Evolutionary conservation across 1,140 invertebrate genomes (phyloP), one percentile per base, ranked within the genome.

Genomic region (Drosophila insularis): DNA sequence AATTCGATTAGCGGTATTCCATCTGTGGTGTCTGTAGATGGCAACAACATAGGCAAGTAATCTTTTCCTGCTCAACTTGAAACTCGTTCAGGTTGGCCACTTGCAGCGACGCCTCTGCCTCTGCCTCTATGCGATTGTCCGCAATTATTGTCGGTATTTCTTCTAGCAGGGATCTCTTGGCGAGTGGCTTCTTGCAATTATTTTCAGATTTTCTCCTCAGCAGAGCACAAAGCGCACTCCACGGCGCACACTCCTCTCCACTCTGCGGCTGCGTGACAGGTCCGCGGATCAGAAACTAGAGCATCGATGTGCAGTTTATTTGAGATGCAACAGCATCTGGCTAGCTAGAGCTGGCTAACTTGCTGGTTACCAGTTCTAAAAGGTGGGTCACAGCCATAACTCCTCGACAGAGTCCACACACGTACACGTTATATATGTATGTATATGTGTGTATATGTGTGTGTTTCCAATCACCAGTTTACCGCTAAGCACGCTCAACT

Each of bases 341-440:
- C 63, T 11, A 5, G 13, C 32, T 37, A 13, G 21, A 19, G 35
- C n/a, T 60, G n/a, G 17, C 32, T 69, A 60, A 58, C 55, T 43
- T 31, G 46, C 55, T 74, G n/a, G 78, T 71, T 80, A 72, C 77
- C 84, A 87, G 32, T 80, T 80, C 74, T 69, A 59, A 89, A 89
- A 89, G 84, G 73, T 84, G 80, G 84, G 84, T 89, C 85, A 89
- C 71, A 74, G 84, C 84, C 84, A 89, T 89, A 89, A 89, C 77
- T 89, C 70, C 73, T 71, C 56, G 71, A 58, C 79, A 17, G 43
- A 17, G 43, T 46, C 43, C 17, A 19, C 43, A 46, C 43, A 10
- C 7, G 2, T 46, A 46, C 54, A 65, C 39, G 68, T 58, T 31
- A 5, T 13, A 71, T 59, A n/a, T 32, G 8, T n/a, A 6, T n/a